Base-by-base conservation (phyloP, 2,797 vertebrate species). In the Synanceia verrucosa region DNA sequence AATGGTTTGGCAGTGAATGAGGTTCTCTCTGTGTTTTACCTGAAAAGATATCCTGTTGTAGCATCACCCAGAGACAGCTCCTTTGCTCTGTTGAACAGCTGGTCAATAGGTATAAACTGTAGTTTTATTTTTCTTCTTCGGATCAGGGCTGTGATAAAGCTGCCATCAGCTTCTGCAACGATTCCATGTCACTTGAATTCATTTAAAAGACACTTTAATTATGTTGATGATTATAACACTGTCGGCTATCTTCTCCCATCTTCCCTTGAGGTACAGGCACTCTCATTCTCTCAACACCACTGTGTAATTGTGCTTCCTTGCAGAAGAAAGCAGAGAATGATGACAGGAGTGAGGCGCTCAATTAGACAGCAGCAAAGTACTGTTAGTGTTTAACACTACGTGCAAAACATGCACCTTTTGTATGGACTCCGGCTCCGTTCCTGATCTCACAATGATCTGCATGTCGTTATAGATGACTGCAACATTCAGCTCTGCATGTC, bases 151-250 rank as follows among this genome's bases (percentile, higher is more conserved):
- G 23, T 39, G 52, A 76, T 64, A 31, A 69, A 86, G 43, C 61
- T 71, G 62, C 18, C 21, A n/a, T 41, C 10, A 26, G 29, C 57
- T 78, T 51, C 55, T 67, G 39, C 11, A 51, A 34, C 16, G 23
- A 51, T 66, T 58, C 50, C 28, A 43, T 21, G 18, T 68, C 58
- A n/a, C 59, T 62, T 63, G 12, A 52, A 65, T 62, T 82, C 6
- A 53, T 77, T 82, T 26, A 68, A 74, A 82, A 69, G 58, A 63
- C 69, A 76, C 46, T 70, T 80, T 56, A 76, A 85, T 80, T 73
- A 65, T 73, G 71, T 46, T 63, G 60, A 75, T 74, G 52, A 60
- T 56, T 66, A 51, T 21, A 56, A 73, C 66, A 37, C 48, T 47
- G 43, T 66, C 65, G 64, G 37, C 47, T 51, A 71, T 82, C 55